A percentile compares a stretch with the other conserved stretches of the same genome.
phyloP scores from a whole-genome alignment of 1,140 invertebrate species.

The Platorchestia sp. region DNA sequence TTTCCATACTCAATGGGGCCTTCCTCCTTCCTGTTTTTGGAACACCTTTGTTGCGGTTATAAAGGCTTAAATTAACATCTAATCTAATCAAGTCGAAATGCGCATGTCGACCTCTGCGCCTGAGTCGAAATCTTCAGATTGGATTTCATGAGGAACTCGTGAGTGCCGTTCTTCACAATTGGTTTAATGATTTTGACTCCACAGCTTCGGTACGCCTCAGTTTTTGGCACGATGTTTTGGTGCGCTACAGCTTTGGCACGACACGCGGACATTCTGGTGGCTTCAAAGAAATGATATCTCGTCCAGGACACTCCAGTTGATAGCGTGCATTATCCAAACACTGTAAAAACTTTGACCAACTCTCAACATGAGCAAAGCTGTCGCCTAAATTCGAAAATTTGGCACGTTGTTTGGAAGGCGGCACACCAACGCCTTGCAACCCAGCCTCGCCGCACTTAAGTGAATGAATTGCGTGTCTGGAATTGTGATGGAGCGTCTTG shows the following conservation, averaged over 20 bases:
- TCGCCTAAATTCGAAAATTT: conserved; percentile 52
- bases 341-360: conserved; percentile 30
- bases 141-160: not conserved
- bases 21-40: not conserved
- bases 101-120: not conserved
- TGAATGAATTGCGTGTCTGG: conserved; percentile 15
- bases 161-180: not conserved
- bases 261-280: not conserved
- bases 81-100: not conserved
- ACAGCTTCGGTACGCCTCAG: not conserved
- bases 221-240: no score
- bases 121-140: not conserved
- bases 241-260: no score
- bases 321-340: conserved; percentile 24
- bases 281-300: not conserved
- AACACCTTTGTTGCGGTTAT: not conserved
- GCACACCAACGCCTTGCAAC: not conserved
- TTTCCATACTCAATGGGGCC: no score
- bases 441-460: not conserved
- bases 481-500: not conserved
- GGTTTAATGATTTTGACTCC: not conserved
- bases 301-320: not conserved
- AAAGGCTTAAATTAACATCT: no score
- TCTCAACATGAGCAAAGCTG: conserved; percentile 37
- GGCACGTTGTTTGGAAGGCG: not conserved